Conservation (phyloP, 2,113 vertebrate species). For the Rhinolophus sinicus region DNA sequence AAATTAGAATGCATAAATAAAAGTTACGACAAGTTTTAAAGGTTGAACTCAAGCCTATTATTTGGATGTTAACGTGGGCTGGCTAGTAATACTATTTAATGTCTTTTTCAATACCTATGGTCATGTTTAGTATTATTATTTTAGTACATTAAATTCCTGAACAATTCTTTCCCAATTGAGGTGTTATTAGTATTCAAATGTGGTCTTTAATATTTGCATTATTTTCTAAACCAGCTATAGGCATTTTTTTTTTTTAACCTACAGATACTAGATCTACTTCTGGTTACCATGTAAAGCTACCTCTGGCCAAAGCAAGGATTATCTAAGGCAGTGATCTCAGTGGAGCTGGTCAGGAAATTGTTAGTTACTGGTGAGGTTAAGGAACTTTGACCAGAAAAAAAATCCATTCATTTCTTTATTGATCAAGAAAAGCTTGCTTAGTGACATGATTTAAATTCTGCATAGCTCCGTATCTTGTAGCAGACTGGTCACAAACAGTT, state of each 20-base stretch:
- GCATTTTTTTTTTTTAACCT: not conserved
- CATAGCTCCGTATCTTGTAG: not conserved
- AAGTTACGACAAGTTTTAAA: constrained; percentile 32
- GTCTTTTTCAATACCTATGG: not conserved
- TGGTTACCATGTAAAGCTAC: not conserved
- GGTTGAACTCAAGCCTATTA: not conserved
- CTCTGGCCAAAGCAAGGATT: not conserved
- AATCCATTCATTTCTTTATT: not conserved
- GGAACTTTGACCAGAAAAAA: not conserved
- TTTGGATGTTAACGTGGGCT: not conserved
- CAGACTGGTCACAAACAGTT: not conserved
- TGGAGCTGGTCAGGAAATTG: not conserved
- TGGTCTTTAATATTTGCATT: not conserved
- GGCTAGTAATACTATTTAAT: not conserved
- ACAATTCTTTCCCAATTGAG: not conserved
- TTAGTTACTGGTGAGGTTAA: not conserved
- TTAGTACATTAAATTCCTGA: constrained; percentile 23
- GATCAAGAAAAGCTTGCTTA: not conserved
- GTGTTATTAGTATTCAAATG: not conserved
- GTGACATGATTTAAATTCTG: not conserved
- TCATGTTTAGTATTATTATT: not conserved
- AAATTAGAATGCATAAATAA: constrained; percentile 20
- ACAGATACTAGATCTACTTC: not conserved
- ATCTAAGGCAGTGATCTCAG: not conserved
- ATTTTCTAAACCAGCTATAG: not conserved